Base-by-base conservation (phyloP, 2,113 vertebrate species). In the Oryzias curvinotus region DNA sequence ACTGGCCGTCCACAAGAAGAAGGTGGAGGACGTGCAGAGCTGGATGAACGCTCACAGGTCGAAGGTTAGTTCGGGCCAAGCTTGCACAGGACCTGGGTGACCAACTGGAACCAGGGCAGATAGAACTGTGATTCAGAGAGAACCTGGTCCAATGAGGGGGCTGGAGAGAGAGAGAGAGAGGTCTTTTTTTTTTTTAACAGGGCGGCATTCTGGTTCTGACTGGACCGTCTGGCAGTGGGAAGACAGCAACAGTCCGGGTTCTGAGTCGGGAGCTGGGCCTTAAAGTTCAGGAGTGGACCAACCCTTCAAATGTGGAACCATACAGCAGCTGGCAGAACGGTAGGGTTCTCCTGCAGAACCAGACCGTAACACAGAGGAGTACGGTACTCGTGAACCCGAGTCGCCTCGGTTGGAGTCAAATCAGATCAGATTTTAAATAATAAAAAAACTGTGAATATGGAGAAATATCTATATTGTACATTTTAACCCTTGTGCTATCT, bases 1-100 rank as follows among this genome's bases (percentile, higher is more conserved):
- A 49, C 92, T 99, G 67, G 96, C 95, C 43, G 95, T 98, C 52
- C 96, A 99, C 84, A 97, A 95, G 85, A 99, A 96, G 93, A 99
- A 99, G 80, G 79, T 95, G 14, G 96, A 98, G 68, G 97, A 98
- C 80, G 95, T 98, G 70, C 94, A 97, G 88, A 87, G 75, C 54
- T 99, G 97, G 97, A 77, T 99, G 65, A 95, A 94, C 68, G 73
- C 90, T 52, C 84, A 63, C 44, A 63, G 85, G 26, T 57, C 69
- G 14, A 89, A 95, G 93, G 96, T 98, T 85, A 48, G 18, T 42
- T 0, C 21, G 1, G 3, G 42, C 8, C 30, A 28, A 7, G 5
- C 26, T 7, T 28, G 26, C 6, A 7, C 30, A 7, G 30, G 7
- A 36, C 7, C 8, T 36, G 30, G 30, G 2, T 36, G 6, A 36